phyloP scores from a whole-genome alignment of 2,888 invertebrate genomes.

The Eretmocerus hayati region DNA sequence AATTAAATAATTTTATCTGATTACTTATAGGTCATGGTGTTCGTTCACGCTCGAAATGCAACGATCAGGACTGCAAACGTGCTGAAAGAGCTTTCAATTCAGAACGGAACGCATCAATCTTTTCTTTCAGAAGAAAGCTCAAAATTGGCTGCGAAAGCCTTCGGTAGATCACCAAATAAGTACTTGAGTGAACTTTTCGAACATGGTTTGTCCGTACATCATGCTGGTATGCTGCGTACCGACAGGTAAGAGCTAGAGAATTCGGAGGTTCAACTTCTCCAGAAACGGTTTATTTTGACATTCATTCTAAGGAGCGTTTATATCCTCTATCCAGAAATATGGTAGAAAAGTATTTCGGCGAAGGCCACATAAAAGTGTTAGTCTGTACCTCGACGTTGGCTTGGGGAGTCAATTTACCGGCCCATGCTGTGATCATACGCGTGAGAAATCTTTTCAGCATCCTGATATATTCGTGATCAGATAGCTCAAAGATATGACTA shows the following conservation, averaged over 20 bases:
- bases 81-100: slow-evolving; percentile 73
- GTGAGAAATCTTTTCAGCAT: slow-evolving; percentile 48
- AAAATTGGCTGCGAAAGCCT: slow-evolving; percentile 63
- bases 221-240: slow-evolving; percentile 87
- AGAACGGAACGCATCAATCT: slow-evolving; percentile 62
- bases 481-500: too few relatives aligned
- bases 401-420: slow-evolving; percentile 99
- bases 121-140: slow-evolving; percentile 63
- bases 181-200: slow-evolving; percentile 77
- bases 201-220: slow-evolving; percentile 88
- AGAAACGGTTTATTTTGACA: too few relatives aligned
- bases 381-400: slow-evolving; percentile 97
- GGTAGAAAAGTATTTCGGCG: slow-evolving; percentile 85
- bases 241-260: slow-evolving; percentile 59
- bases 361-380: slow-evolving; percentile 80
- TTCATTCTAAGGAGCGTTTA: too few relatives aligned
- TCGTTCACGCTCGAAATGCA: slow-evolving; percentile 96
- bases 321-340: slow-evolving; percentile 57
- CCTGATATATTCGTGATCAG: too few relatives aligned
- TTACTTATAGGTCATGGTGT: slow-evolving; percentile 72
- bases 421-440: slow-evolving; percentile 93
- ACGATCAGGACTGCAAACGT: slow-evolving; percentile 84
- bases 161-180: slow-evolving; percentile 70
- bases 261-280: too few relatives aligned
- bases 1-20: slow-evolving; percentile 5